phyloP scores from a whole-genome alignment of 1,140 invertebrate species.

The Ips nitidus region DNA sequence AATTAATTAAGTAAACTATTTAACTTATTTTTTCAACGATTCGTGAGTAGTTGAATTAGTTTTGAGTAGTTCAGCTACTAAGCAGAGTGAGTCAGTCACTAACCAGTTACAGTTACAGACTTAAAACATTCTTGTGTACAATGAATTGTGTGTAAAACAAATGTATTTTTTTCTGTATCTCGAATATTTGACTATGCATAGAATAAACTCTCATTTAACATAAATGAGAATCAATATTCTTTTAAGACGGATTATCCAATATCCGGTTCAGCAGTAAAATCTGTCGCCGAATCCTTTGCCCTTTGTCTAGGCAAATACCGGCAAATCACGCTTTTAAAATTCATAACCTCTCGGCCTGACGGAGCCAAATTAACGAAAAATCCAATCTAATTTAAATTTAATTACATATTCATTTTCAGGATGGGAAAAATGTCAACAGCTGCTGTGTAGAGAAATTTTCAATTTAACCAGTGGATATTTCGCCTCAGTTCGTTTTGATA shows the following conservation, averaged over 20 bases:
- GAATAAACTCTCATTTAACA: too few relatives aligned
- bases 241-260: conserved; percentile 4
- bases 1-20: too few relatives aligned
- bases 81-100: too few relatives aligned
- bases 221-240: background rate
- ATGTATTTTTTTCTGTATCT: too few relatives aligned
- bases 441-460: conserved; percentile 38
- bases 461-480: conserved; percentile 37
- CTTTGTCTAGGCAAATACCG: conserved; percentile 12
- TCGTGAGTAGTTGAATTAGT: too few relatives aligned
- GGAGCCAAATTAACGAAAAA: conserved; percentile 36
- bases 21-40: too few relatives aligned
- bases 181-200: too few relatives aligned
- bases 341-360: conserved; percentile 21
- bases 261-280: conserved; percentile 1
- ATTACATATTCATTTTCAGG: conserved; percentile 38
- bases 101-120: too few relatives aligned
- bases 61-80: too few relatives aligned
- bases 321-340: conserved; percentile 34
- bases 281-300: conserved; percentile 3
- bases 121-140: too few relatives aligned
- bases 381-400: conserved; percentile 40
- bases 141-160: too few relatives aligned
- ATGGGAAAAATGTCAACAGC: conserved; percentile 37
- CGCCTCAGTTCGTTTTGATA: conserved; percentile 35